Conservation (phyloP, 2,113 vertebrate species). For the Poeciliopsis prolifica region DNA sequence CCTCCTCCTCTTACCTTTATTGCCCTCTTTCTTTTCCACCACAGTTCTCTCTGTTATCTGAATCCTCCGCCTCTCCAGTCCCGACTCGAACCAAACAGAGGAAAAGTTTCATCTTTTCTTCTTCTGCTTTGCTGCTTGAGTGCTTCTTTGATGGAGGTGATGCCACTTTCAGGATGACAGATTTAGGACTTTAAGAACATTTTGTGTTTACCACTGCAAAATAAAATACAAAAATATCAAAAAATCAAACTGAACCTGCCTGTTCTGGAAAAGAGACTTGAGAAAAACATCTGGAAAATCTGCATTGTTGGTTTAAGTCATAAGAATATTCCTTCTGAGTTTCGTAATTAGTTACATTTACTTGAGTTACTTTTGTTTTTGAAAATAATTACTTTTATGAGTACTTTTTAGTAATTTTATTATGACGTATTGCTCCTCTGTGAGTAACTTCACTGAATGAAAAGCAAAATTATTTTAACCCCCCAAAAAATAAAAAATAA, state of each 20-base stretch:
- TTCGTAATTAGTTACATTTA: too few species aligned
- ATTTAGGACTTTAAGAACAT: constrained; percentile 24
- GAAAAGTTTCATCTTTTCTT: constrained; percentile 20
- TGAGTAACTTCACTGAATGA: too few species aligned
- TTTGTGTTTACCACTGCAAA: constrained; percentile 25
- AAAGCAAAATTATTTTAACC: too few species aligned
- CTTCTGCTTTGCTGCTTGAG: constrained; percentile 42
- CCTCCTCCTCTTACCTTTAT: constrained; percentile 22
- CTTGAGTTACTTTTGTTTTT: too few species aligned
- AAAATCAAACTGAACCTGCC: neutral
- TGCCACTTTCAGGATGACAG: constrained; percentile 9
- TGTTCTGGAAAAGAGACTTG: constrained; percentile 10
- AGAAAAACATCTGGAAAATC: neutral
- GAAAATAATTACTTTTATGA: too few species aligned
- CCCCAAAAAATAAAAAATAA: too few species aligned
- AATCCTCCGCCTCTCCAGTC: neutral
- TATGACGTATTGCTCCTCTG: too few species aligned
- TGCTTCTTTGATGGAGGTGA: constrained; percentile 48
- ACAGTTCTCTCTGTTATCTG: constrained; percentile 5
- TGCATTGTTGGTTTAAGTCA: neutral
- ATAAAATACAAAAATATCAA: neutral
- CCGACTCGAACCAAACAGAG: constrained; percentile 24
- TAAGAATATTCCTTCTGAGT: neutral
- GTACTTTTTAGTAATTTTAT: too few species aligned
- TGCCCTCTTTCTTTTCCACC: constrained; percentile 6